Base-by-base conservation (phyloP, 2,797 vertebrate species). In the Fringilla coelebs region DNA sequence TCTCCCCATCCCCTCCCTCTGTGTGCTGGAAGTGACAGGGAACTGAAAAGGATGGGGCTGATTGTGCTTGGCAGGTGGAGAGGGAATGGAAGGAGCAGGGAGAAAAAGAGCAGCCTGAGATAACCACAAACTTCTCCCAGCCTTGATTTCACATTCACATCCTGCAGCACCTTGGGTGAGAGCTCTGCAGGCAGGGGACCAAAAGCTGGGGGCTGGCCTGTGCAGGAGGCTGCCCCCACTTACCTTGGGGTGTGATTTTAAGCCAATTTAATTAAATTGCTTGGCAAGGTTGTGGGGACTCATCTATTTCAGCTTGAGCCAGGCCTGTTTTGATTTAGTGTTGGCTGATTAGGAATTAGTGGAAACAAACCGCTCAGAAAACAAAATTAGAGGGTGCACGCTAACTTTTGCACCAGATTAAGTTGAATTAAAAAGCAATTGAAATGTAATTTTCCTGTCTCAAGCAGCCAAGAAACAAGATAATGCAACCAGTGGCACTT, bases 391-490 rank as follows among this genome's bases (percentile, higher is more conserved):
- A 95, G 77, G 84, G 63, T 32, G 63, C 67, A 43, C 8, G 2
- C 32, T 67, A 94, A 93, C 86, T 95, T 94, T 89, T 95, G 90
- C 86, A 90, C 67, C 90, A 89, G 92, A 93, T 95, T 89, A 93
- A 76, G 85, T 16, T 76, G 88, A 87, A 96, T 93, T 95, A 87
- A 94, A 95, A 92, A 92, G 78, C 90, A 89, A 92, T 87, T 95
- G 88, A 90, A 92, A 90, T 74, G 78, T 89, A 67, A 87, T 95
- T 90, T 92, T 88, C 89, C 78, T 73, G 57, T 89, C 87, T 93
- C 58, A n/a, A 76, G 74, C 88, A 94, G 95, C 95, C 92, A 94
- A 93, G 81, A 73, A 90, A 74, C 32, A 66, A 94, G 83, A 82
- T 88, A 89, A 79, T 65, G 90, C 84, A 87, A 89, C 67, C 4